Evolutionary conservation across 2,113 vertebrate genomes (phyloP).

Genomic region (Xiphophorus maculatus): DNA sequence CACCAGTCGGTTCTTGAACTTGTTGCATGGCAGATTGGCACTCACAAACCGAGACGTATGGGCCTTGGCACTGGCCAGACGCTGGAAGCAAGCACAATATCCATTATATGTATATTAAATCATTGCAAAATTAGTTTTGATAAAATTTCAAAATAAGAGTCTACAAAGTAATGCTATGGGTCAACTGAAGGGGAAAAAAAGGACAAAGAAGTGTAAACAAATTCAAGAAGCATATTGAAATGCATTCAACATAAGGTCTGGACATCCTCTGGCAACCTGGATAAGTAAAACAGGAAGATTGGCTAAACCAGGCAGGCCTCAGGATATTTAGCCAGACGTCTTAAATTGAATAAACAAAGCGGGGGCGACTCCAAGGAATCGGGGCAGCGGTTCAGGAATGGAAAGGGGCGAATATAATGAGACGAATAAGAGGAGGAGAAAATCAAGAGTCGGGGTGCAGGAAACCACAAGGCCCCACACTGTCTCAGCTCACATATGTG

Average conservation of each 20-base stretch:
- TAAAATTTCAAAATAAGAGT: too few species aligned
- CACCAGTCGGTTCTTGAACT: slow-evolving; percentile 99
- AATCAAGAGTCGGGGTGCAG: slow-evolving; percentile 62
- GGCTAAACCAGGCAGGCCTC: slow-evolving; percentile 35
- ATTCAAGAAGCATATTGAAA: slow-evolving; percentile 32
- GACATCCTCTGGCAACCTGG: slow-evolving; percentile 29
- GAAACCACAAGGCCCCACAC: slow-evolving; percentile 77
- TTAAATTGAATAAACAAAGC: slow-evolving; percentile 62
- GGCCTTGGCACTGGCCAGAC: slow-evolving; percentile 96
- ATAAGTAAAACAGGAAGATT: slow-evolving; percentile 56
- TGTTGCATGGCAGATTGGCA: slow-evolving; percentile 99
- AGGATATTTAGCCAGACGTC: slow-evolving; percentile 57
- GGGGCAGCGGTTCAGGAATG: slow-evolving; percentile 35
- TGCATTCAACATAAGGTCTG: slow-evolving; percentile 41
- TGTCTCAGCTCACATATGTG: slow-evolving; percentile 72
- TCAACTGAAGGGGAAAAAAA: background rate
- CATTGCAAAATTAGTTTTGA: background rate
- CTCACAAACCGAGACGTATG: slow-evolving; percentile 98
- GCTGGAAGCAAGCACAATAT: slow-evolving; percentile 73
- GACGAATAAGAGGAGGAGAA: slow-evolving; percentile 53
- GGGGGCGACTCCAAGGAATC: slow-evolving; percentile 26
- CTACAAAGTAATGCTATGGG: background rate
- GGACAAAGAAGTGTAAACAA: slow-evolving; percentile 2
- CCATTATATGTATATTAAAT: background rate
- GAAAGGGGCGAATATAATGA: slow-evolving; percentile 43